Evolutionary conservation across 2,888 invertebrate species (phyloP), one percentile per base, ranked within the genome.

Genomic region (Crepidodera aurea): DNA sequence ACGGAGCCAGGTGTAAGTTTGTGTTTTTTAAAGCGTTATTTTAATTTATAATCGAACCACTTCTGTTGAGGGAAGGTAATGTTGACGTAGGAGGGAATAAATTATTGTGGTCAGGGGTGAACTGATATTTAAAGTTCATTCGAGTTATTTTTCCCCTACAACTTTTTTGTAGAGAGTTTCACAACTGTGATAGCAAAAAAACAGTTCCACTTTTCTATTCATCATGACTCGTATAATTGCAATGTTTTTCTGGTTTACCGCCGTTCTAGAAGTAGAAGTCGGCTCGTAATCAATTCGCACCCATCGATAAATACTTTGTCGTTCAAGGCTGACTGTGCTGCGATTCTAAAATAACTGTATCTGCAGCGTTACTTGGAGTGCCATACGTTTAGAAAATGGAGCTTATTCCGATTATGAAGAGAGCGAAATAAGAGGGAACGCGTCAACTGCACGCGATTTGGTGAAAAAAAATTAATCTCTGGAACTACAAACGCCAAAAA

Each of bases 331-430:
- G 57, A 22, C 55, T 50, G 15, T 54, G 25, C 53, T 54, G 32
- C 39, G 59, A 56, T 60, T 56, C 59, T 51, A 40, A 44, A 51
- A 64, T 64, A 64, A 64, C 64, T 56, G 64, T 64, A 53, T 51
- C 32, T 32, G 39, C 48, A 40, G 25, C 57, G 51, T 51, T 54
- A 42, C 18, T 39, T 48, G 13, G 19, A 42, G 37, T 34, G 34
- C 15, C 12, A 16, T 44, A 22, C 22, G n/a, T 44, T 18, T 44
- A 19, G 19, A 44, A 25, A 46, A 27, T 22, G 12, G 22, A 6
- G 10, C 10, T 25, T 19, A 46, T 13, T 46, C 8, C 37, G 15
- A 37, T n/a, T 37, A 37, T 37, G 8, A 37, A 37, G 4, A 2
- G 37, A 37, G 37, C 2, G 13, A 37, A 15, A 2, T 32, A 32